Base-by-base conservation (phyloP, 2,797 vertebrate genomes). In the Pseudotriccus pelzelni region DNA sequence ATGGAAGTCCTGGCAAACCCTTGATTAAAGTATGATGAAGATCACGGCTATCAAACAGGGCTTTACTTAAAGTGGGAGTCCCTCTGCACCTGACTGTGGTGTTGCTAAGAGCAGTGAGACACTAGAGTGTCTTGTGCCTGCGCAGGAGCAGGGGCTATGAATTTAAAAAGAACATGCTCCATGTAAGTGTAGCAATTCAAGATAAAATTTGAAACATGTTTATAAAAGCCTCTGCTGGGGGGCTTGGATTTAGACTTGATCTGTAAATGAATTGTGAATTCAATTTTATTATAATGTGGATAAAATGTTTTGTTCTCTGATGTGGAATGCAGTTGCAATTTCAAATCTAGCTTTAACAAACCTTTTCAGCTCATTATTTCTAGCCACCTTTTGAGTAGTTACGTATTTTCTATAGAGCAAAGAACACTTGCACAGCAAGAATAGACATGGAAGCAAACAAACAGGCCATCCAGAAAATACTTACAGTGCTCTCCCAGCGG, bases 401-500 rank as follows among this genome's bases (percentile, higher is more conserved):
- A 49, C 1, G 1, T 68, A 41, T 75, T 63, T 89, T 82, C 60
- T 47, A 70, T 21, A 76, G 34, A 44, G 20, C 37, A 74, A 79
- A 18, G 56, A 80, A 59, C 41, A 66, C 17, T 67, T 82, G 37
- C 25, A 49, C 27, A 37, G 32, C 41, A 70, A 75, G 55, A 79
- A 44, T 6, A 87, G 74, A 79, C 41, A 82, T 1, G 6, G 49
- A 77, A 89, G 52, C 20, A 81, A 90, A 68, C 25, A 91, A 88
- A 74, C 46, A 92, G n/a, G 36, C 72, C 58, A 47, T 77, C 19
- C 78, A 85, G 55, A 96, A 89, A 89, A 43, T 27, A 77, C 73
- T 68, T 89, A 5, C 66, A 58, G 53, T 81, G 46, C 41, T 89
- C 46, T 94, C 92, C 58, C 92, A 94, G 87, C 68, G 89, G 78